phyloP scores from a whole-genome alignment of 2,797 vertebrate species.

The Centropyge bicolor region DNA sequence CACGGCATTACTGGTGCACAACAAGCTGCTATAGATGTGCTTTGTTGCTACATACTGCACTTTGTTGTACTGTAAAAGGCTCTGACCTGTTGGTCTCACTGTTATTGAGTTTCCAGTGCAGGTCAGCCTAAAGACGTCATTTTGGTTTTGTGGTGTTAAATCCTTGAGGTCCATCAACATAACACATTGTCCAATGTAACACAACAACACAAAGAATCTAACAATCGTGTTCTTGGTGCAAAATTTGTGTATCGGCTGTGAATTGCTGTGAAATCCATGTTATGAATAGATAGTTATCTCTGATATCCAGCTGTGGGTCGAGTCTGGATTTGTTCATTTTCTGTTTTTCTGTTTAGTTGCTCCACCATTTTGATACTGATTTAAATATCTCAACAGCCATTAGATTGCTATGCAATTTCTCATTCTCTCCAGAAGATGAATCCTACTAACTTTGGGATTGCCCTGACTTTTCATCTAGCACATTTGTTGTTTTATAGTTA shows the following conservation, averaged over 20 bases:
- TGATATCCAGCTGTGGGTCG: background rate
- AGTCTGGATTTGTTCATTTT: background rate
- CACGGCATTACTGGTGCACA: conserved; percentile 19
- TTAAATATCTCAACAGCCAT: too few species aligned
- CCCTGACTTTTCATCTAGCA: too few species aligned
- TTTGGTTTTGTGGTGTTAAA: background rate
- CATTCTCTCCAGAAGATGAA: too few species aligned
- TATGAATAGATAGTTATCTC: background rate
- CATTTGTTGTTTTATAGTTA: too few species aligned
- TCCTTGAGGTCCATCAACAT: background rate
- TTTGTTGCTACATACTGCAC: conserved; percentile 12
- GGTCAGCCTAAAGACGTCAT: background rate
- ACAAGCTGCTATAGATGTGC: conserved; percentile 21
- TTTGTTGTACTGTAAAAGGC: conserved; percentile 3
- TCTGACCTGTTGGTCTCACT: background rate
- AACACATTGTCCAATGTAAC: background rate
- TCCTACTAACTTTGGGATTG: too few species aligned
- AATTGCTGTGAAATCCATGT: background rate
- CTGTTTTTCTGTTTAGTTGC: too few species aligned
- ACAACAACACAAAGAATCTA: background rate
- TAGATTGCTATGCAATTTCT: too few species aligned
- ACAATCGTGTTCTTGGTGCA: background rate
- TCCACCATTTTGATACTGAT: background rate
- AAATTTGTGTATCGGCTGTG: background rate
- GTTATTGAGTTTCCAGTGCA: background rate